Base-by-base conservation (phyloP, 2,113 vertebrate species). In the Casuarius casuarius region DNA sequence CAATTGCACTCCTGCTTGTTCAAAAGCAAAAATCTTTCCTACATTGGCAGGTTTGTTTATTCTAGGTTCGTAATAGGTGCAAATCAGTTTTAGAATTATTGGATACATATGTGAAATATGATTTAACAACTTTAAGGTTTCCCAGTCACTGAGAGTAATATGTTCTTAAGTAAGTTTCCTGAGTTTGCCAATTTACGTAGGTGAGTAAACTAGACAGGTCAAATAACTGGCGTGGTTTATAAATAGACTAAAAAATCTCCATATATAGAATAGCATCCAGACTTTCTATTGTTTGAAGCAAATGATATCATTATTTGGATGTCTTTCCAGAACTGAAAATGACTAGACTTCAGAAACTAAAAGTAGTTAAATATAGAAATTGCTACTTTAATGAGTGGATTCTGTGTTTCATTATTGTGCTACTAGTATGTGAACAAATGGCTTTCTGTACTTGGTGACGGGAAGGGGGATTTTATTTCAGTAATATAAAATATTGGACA, bases 271-370 rank as follows among this genome's bases (percentile, higher is more conserved):
- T 94, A 97, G 90, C 66, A 95, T 95, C 97, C 96, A 97, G 97
- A 95, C 97, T 97, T 97, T 96, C 96, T 97, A 96, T 97, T 97
- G 96, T 97, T 96, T 95, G 95, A 97, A 94, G 71, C 85, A 92
- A 96, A 92, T 97, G 96, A 97, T 97, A 95, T 97, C 96, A 97
- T 95, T 94, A 76, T 92, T 97, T 96, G 89, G 92, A 97, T 94
- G 95, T 93, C 96, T 95, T 96, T 96, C 93, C 90, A 95, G 92
- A 96, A 65, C 93, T 87, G 84, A 95, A 94, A 96, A 93, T 70
- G 85, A 94, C 94, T 89, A 95, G 95, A 91, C 90, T 95, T 97
- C 3, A 13, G 93, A 96, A 97, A 92, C 89, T 74, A 94, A 85
- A 88, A 92, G 92, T 49, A 95, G 95, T 94, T 96, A 96, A 96